These are phyloP conservation scores for Sarcophaga subvicina DNA, from an alignment of 2,888 invertebrate genomes.

Conservation along the genomic window DNA sequence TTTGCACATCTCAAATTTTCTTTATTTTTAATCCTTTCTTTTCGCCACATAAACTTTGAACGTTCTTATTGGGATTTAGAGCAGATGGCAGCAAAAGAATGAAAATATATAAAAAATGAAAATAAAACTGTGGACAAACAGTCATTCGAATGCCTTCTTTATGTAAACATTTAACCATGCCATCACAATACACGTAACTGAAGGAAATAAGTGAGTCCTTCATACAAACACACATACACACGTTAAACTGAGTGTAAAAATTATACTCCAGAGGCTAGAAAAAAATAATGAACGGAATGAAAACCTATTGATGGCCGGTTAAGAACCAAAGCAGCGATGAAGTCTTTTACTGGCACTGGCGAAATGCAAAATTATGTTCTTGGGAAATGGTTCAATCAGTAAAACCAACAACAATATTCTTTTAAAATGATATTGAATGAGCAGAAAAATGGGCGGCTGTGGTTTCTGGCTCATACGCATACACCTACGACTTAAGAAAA, in stretches of 20 bases:
- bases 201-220: background rate
- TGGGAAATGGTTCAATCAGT: constrained; percentile 14
- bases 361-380: background rate
- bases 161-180: too few species aligned
- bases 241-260: constrained; percentile 56
- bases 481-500: too few species aligned
- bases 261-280: constrained; percentile 51
- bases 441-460: too few species aligned
- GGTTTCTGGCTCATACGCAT: too few species aligned
- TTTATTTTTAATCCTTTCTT: constrained; percentile 13
- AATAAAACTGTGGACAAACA: constrained; percentile 23
- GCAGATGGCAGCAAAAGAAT: background rate
- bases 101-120: background rate
- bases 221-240: background rate
- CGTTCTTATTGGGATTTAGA: constrained; percentile 37
- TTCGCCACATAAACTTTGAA: constrained; percentile 55
- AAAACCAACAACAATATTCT: constrained; percentile 2
- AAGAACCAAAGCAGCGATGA: background rate
- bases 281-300: constrained; percentile 22
- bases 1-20: constrained; percentile 12
- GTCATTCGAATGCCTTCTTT: too few species aligned
- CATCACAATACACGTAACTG: too few species aligned
- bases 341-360: too few species aligned
- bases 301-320: background rate
- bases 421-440: too few species aligned